A percentile compares a stretch with the other conserved stretches of the same genome.
These are phyloP conservation scores for Buteo buteo DNA, from an alignment of 2,113 vertebrate species.

Conservation along the genomic window DNA sequence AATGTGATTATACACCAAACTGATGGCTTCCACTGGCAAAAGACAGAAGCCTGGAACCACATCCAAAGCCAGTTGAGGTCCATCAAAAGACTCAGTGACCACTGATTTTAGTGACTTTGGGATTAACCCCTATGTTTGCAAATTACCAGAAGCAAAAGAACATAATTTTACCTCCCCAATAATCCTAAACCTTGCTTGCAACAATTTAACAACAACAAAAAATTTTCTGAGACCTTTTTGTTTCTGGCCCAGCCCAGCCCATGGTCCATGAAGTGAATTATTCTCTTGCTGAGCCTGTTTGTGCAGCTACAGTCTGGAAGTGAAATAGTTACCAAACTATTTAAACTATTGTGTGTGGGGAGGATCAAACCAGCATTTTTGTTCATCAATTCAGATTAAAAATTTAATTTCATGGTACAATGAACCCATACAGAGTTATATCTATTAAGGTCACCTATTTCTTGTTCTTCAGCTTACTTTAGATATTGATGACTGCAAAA, in stretches of 20 bases:
- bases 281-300: neutral
- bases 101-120: neutral
- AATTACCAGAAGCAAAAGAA: neutral
- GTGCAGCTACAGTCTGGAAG: constrained; percentile 21
- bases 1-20: neutral
- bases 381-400: constrained; percentile 81
- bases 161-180: neutral
- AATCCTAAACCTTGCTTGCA: neutral
- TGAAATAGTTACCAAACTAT: constrained; percentile 66
- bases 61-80: neutral
- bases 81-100: neutral
- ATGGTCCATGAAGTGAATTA: neutral
- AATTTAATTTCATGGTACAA: constrained; percentile 81
- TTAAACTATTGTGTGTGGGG: constrained; percentile 40
- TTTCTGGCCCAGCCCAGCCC: neutral
- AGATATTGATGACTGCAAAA: constrained; percentile 64
- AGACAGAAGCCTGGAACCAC: neutral
- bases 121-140: neutral
- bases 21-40: neutral
- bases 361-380: constrained; percentile 69
- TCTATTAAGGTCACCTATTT: constrained; percentile 77
- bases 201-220: neutral
- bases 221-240: neutral
- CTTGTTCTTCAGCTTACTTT: constrained; percentile 43
- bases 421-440: constrained; percentile 72